Evolutionary conservation across 2,888 invertebrate genomes (phyloP), one percentile per base, ranked within the genome.

Genomic region (Pachliopta kotzebuea): DNA sequence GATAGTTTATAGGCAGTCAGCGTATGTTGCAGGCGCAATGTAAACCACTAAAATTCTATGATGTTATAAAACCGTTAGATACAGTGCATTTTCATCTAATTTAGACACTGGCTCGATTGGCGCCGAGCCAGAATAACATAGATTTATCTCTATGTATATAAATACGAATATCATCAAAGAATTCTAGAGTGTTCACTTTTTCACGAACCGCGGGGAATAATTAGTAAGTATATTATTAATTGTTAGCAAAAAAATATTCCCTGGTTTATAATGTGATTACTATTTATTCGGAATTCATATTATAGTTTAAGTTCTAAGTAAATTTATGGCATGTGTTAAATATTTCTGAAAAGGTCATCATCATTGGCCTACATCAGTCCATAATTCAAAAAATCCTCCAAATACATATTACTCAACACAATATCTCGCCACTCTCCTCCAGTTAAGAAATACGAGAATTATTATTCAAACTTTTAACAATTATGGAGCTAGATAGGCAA

Each of bases 51-150:
- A 60, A 64, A 66, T 67, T n/a, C 64, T 66, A 71, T 73, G 66
- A 72, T 72, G 73, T 71, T 74, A 72, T 70, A 70, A 73, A 75
- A 76, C 71, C 72, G 72, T 77, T 72, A 77, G 74, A 76, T 74
- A 79, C 72, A 71, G 69, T 80, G 76, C 77, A 80, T 75, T 81
- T 83, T 78, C 74, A 70, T 78, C 73, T 74, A 77, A 79, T 76
- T 80, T 75, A 75, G 76, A 73, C 74, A 70, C 71, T 67, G 68
- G 71, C 72, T 72, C 67, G 61, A 65, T 76, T 82, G 83, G 83
- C 81, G 53, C 0, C 23, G 7, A 26, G 76, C 83, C 83, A 83
- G 74, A 67, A 70, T 71, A 68, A 72, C 72, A 73, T 75, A 62
- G 65, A 66, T 62, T 62, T 66, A 70, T 68, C 65, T 55, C 63